Percentiles rank a stretch among this genome's conserved stretches.
Conservation (phyloP, 2,113 vertebrate species). For the Mionectes macconnelli region DNA sequence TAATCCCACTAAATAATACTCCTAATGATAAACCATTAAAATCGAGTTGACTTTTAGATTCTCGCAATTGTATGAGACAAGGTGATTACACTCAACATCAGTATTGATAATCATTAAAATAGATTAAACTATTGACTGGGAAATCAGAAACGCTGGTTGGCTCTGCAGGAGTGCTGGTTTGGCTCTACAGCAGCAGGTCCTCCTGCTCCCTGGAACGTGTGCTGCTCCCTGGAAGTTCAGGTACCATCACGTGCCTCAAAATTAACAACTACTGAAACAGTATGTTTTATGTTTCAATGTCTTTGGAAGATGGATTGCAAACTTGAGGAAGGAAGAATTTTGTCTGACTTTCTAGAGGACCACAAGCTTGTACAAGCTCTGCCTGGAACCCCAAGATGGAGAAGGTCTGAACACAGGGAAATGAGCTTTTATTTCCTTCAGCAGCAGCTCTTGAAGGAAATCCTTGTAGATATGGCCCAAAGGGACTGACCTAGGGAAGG, state of each 20-base stretch:
- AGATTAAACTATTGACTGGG: neutral
- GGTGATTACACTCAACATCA: conserved; percentile 29
- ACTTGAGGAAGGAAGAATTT: neutral
- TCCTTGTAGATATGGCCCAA: fast-evolving
- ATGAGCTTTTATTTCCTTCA: neutral
- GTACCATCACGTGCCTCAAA: fast-evolving
- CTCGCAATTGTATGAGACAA: conserved; percentile 34
- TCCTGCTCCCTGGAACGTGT: neutral
- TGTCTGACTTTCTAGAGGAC: neutral
- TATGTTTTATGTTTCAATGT: neutral
- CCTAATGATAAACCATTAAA: conserved; percentile 47
- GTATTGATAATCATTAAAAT: conserved; percentile 24
- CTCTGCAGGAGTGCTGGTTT: neutral
- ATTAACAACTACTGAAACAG: neutral
- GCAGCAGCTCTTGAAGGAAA: neutral
- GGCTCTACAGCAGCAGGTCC: neutral
- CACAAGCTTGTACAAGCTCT: neutral
- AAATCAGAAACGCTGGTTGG: neutral
- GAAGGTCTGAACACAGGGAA: neutral
- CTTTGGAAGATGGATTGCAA: neutral
- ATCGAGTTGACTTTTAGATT: conserved; percentile 25
- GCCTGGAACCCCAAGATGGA: neutral
- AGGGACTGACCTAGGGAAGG: fast-evolving
- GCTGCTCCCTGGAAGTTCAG: neutral
- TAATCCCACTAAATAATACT: conserved; percentile 43